These are phyloP conservation scores for Steinernema feltiae DNA, from an alignment of 1,140 invertebrate genomes.

Conservation along the genomic window DNA sequence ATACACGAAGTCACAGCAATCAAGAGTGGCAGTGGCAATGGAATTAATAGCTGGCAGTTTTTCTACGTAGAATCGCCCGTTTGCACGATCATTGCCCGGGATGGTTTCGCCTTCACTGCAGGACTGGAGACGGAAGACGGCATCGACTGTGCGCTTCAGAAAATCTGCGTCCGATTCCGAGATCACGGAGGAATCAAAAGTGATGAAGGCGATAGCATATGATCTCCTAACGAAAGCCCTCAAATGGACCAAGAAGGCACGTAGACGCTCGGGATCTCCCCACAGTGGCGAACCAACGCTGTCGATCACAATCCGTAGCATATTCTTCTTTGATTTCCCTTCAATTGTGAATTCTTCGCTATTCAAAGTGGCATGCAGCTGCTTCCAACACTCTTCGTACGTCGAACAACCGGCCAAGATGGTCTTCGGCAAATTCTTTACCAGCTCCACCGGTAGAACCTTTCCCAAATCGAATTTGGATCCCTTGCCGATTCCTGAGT, in stretches of 20 bases:
- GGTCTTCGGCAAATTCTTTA: neutral
- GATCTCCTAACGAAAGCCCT: conserved; percentile 24
- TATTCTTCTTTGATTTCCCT: conserved; percentile 17
- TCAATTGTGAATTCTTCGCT: neutral
- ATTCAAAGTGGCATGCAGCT: neutral
- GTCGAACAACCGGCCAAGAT: neutral
- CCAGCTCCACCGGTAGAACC: conserved; percentile 5
- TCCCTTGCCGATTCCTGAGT: conserved; percentile 16
- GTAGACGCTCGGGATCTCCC: conserved; percentile 21
- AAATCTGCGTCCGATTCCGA: neutral
- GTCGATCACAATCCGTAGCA: conserved; percentile 32
- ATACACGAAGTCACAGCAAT: conserved; percentile 40
- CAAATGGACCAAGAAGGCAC: conserved; percentile 28
- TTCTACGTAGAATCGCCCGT: conserved; percentile 39
- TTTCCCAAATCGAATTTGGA: conserved; percentile 22
- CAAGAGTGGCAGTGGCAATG: conserved; percentile 26
- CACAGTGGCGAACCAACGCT: conserved; percentile 40
- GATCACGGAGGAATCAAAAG: conserved; percentile 6
- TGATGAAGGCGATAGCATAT: neutral
- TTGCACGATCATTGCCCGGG: conserved; percentile 7
- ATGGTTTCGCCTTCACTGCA: neutral
- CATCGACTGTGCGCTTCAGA: conserved; percentile 2
- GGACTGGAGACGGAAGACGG: neutral
- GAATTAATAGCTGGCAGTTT: conserved; percentile 42
- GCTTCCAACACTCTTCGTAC: neutral